Conservation (phyloP, 2,113 vertebrate species). For the Meriones unguiculatus region DNA sequence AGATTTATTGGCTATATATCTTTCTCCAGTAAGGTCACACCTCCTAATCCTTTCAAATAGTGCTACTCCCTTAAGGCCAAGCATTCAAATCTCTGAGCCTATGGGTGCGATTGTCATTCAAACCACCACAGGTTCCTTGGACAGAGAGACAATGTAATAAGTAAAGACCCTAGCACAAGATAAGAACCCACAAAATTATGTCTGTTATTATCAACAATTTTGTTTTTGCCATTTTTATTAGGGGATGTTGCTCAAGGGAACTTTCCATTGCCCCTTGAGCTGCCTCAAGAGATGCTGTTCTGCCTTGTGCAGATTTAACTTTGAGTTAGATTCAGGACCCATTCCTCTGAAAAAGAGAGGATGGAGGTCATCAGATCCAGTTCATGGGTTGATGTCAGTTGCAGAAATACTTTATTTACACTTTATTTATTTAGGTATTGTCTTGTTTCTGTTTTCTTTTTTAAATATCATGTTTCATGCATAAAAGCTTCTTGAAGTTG, state of each 20-base stretch:
- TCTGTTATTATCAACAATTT: neutral
- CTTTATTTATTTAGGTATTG: neutral
- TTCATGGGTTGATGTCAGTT: neutral
- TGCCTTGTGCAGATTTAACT: neutral
- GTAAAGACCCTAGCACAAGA: neutral
- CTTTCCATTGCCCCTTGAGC: neutral
- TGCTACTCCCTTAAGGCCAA: neutral
- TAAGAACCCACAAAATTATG: neutral
- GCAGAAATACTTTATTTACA: neutral
- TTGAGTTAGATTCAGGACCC: neutral
- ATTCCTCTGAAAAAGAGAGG: neutral
- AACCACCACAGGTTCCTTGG: neutral
- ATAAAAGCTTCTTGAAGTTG: neutral
- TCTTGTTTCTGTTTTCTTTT: neutral
- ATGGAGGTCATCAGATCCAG: neutral
- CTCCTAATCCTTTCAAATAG: neutral
- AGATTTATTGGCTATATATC: too few species aligned
- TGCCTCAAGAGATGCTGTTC: neutral
- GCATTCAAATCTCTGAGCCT: neutral
- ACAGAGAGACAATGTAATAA: neutral
- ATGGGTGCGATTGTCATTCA: neutral
- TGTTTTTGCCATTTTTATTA: neutral
- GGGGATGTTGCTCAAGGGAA: neutral
- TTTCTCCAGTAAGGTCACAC: neutral
- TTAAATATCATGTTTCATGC: neutral